Base-by-base conservation (phyloP, 2,113 vertebrate genomes). In the Neopipo cinnamomea region DNA sequence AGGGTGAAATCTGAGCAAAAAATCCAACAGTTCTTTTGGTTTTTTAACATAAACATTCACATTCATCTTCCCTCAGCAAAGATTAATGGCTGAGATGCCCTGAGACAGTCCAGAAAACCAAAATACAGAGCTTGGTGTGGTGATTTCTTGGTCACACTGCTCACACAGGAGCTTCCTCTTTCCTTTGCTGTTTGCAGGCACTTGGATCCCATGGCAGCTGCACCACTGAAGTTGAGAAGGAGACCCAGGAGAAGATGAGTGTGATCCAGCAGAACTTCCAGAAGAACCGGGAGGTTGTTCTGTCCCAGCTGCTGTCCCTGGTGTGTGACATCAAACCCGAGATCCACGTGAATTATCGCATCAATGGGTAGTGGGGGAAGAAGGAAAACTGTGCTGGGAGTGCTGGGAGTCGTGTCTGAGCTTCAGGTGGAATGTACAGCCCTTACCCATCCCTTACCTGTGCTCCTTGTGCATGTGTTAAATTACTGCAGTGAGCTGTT, bases 131-230 rank as follows among this genome's bases (percentile, higher is more conserved):
- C 6, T 22, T 44, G 24, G 12, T 2, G 0, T 16, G 12, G 11
- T 14, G 12, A 59, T 78, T 59, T 24, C 63, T 19, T 15, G 72
- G n/a, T 52, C 39, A 15, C 20, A 6, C 52, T 25, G 6, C 37
- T 66, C 5, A 1, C 7, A 6, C 5, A 5, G 31, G 21, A 81
- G 31, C 56, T 22, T 62, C 28, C 58, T 85, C 18, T 89, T 44
- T 74, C 41, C 24, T 76, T 81, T 59, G 30, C 41, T 75, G 0
- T 55, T 62, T 11, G 8, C 37, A 99, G 99, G 99, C 99, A 1
- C 98, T 99, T 18, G 99, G 99, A 72, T 99, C 99, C 92, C 99
- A 99, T 28, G 99, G 99, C 75, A 99, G 99, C 95, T 99, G 98
- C 10, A 98, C 99, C 30, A 99, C 98, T 27, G 99, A 99, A 94